Base-by-base conservation (phyloP, 1,140 invertebrate genomes). In the Drosophila ironensis region DNA sequence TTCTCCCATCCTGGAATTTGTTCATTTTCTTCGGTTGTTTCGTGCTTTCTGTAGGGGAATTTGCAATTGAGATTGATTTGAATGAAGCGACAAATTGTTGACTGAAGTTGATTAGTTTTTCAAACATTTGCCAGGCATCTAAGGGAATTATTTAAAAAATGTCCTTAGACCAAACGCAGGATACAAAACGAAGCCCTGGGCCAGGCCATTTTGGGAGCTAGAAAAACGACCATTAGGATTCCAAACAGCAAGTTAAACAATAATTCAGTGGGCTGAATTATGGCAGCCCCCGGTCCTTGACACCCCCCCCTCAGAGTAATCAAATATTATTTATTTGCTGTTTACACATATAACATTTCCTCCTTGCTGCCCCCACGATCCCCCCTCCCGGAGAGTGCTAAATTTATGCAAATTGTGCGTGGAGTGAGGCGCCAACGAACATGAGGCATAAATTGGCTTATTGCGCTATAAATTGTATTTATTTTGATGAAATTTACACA, bases 391-490 rank as follows among this genome's bases (percentile, higher is more conserved):
- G 16, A 5, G 25, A 45, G 40, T 66, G 38, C 69, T 37, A 73
- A 82, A 82, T 82, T 82, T 82, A 82, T 82, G 78, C 68, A 82
- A 84, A 82, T 82, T 84, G 72, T 84, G 72, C 73, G 69, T 70
- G 46, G 68, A 52, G 66, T 61, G 68, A 41, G 68, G 5, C 3
- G 19, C 25, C 41, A 19, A 47, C 46, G 67, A 72, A 70, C 78
- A 82, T 77, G 73, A 48, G 44, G 78, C 73, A 84, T 84, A 84
- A 84, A 84, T 82, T 82, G 78, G 78, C 78, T 82, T 82, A 82
- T 82, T 84, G 60, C 78, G 78, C 78, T 78, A 84, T 82, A 84
- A 84, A 84, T 84, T 84, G 74, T 84, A 84, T 84, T 84, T 84
- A 84, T 84, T 84, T 78, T 84, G 80, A 84, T 84, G 73, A 84